Evolutionary conservation across 2,888 invertebrate genomes (phyloP), one percentile per base, ranked within the genome.

Genomic region (Morpho helenor): DNA sequence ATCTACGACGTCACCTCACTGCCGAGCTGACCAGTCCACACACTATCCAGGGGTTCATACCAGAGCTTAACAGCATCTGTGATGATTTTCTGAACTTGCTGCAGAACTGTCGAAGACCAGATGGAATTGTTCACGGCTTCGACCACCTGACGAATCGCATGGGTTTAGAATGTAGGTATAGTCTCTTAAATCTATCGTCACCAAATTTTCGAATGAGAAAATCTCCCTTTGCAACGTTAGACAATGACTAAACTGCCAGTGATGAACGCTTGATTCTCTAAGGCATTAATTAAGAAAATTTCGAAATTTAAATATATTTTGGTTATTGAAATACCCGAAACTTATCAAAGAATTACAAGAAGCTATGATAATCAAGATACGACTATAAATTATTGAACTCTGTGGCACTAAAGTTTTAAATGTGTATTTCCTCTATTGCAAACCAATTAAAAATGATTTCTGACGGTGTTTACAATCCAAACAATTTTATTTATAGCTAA

Each of bases 51-150:
- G 92, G 93, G 45, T 96, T 96, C 76, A 85, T 95, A 60, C 95
- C 96, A 0, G 93, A 95, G 69, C 84, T 96, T 59, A 94, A 95
- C 76, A 90, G 88, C 64, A 94, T 96, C 57, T 93, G 95, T 49
- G 95, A 96, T 69, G 96, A 96, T 77, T 96, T 96, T 80, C 91
- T 95, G 52, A 89, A 92, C 31, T 84, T 96, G 22, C 83, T 97
- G 62, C 90, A 92, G 59, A 82, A 87, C 44, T 90, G 91, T 63
- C 88, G 95, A 22, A 73, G 83, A 40, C 74, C 82, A 23, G 79
- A 88, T 16, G 91, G 93, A 46, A 76, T 80, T 9, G 92, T 95
- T 1, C 67, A 79, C 1, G 91, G 92, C 57, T 94, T 97, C 74
- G 95, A 96, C 66, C 93, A 95, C 65, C 89, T 95, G 53, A 94